Evolutionary conservation across 2,888 invertebrate genomes (phyloP).

Genomic region (Bugula neritina): DNA sequence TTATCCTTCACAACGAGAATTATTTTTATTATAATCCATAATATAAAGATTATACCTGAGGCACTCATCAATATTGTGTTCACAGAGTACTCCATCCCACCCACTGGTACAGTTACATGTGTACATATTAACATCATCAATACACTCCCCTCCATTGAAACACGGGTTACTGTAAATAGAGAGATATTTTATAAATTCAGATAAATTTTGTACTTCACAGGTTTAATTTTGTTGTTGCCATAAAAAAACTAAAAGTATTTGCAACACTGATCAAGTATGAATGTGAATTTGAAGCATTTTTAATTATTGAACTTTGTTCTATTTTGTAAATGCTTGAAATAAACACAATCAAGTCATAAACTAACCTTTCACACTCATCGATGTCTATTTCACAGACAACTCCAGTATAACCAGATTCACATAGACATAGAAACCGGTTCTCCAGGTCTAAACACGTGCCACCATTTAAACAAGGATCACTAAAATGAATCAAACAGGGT

Average conservation of each 20-base stretch:
- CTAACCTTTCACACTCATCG: not conserved
- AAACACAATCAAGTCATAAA: too few species aligned
- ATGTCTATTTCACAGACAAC: not conserved
- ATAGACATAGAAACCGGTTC: not conserved
- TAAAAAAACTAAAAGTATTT: too few species aligned
- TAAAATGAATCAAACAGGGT: not conserved
- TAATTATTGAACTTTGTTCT: too few species aligned
- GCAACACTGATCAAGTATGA: too few species aligned
- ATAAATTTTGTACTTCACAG: too few species aligned
- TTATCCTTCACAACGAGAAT: too few species aligned
- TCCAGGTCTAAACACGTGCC: not conserved
- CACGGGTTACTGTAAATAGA: not conserved
- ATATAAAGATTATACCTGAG: too few species aligned
- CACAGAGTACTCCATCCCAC: not conserved
- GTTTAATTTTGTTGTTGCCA: too few species aligned
- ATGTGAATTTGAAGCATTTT: too few species aligned
- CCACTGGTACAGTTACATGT: constrained; percentile 4
- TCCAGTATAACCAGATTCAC: not conserved
- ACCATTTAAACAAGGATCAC: not conserved
- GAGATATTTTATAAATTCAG: too few species aligned
- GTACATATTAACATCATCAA: not conserved
- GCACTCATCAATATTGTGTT: constrained; percentile 8
- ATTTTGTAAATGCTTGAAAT: too few species aligned
- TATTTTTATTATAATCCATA: too few species aligned
- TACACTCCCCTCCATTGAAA: not conserved